Evolutionary conservation across 2,113 vertebrate species (phyloP), one percentile per base, ranked within the genome.

Genomic region (Strigops habroptila): DNA sequence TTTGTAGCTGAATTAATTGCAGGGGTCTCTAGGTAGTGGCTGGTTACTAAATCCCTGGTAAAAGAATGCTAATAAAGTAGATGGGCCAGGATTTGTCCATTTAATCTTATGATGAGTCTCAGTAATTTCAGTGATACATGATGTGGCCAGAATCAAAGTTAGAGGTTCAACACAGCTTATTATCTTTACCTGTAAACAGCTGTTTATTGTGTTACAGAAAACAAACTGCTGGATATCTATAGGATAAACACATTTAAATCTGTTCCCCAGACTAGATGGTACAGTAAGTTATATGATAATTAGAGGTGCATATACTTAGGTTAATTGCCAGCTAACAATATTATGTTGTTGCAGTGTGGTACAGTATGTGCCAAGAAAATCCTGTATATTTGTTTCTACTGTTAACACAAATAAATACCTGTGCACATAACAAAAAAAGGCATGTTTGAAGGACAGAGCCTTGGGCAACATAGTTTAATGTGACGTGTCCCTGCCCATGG

Each of bases 241-340:
- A 84, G 88, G 48, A 44, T 90, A 95, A 97, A 87, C 92, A 84
- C n/a, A n/a, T 88, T 97, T 94, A 94, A 95, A 96, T 95, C 86
- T 82, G 55, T 95, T 95, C 73, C 65, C 89, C 74, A 41, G 48
- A 88, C 91, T 94, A 97, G 91, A 88, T 96, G 94, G 93, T 69
- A 67, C 62, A 86, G 65, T 95, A 51, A 82, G 91, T 96, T 97
- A 95, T 92, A 93, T 9, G 90, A 92, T 97, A 97, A 97, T 97
- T 97, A 96, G 86, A 96, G 80, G 95, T n/a, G n/a, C n/a, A n/a
- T n/a, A n/a, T n/a, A 96, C 94, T 97, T 96, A 91, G 84, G 92
- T 94, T 94, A 97, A 93, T 96, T 97, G 82, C 94, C 91, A 97
- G 94, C 93, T 97, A 96, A 96, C 96, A 94, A 94, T 96, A 95